Evolutionary conservation across 2,113 vertebrate species (phyloP).

Genomic region (Calyptomena viridis): DNA sequence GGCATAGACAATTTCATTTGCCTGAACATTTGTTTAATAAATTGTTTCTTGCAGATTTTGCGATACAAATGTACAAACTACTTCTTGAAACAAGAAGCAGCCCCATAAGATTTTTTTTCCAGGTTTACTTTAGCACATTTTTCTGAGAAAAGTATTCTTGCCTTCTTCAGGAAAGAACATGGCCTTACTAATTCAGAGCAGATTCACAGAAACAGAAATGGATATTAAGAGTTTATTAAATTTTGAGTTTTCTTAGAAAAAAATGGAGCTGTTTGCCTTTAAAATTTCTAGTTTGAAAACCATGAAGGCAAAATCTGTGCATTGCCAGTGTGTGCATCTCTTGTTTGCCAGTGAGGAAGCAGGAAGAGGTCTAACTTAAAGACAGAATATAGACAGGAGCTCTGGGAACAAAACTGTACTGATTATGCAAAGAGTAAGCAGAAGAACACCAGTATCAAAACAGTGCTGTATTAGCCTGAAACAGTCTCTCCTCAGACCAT

Average conservation of each 20-base stretch:
- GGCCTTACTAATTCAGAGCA: not conserved
- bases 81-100: not conserved
- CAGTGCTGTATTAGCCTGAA: not conserved
- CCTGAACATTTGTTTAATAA: not conserved
- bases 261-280: not conserved
- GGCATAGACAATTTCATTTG: not conserved
- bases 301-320: not conserved
- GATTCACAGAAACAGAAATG: not conserved
- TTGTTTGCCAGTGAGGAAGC: not conserved
- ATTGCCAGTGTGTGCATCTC: not conserved
- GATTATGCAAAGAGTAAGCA: not conserved
- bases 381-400: not conserved
- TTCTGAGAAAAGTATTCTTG: not conserved
- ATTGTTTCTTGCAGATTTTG: not conserved
- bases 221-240: not conserved
- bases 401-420: not conserved
- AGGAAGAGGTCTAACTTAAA: not conserved
- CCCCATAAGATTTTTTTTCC: not conserved
- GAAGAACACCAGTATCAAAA: not conserved
- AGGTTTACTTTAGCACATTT: not conserved
- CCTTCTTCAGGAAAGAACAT: not conserved
- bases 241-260: not conserved
- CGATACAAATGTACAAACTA: not conserved
- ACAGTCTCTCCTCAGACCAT: not conserved
- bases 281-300: not conserved